These are phyloP conservation scores for Drosophila tropicalis DNA, from an alignment of 1,140 invertebrate genomes.

Conservation along the genomic window DNA sequence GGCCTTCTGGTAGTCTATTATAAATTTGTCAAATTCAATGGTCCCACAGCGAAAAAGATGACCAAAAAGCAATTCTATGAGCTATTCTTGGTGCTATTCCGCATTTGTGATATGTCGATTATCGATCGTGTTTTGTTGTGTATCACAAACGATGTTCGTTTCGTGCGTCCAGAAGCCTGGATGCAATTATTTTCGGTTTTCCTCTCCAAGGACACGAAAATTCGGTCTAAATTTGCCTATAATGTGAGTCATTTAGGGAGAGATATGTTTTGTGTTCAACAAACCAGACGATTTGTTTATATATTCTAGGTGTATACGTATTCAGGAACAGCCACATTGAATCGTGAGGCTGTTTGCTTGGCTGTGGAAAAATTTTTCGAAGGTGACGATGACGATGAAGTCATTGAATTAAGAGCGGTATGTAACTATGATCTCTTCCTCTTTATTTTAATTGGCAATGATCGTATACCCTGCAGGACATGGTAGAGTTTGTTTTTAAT, in stretches of 20 bases:
- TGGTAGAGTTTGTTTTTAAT: conserved; percentile 91
- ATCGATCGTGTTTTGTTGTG: conserved; percentile 71
- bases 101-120: conserved; percentile 66
- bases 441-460: not conserved
- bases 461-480: conserved; percentile 84
- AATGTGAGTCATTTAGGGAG: conserved; percentile 36
- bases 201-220: conserved; percentile 51
- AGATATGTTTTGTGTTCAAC: too few species aligned
- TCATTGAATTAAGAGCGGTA: conserved; percentile 70
- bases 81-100: conserved; percentile 68
- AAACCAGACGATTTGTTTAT: not conserved
- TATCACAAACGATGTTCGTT: conserved; percentile 65
- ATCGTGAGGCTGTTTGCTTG: conserved; percentile 66
- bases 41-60: conserved; percentile 58
- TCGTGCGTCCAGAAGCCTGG: conserved; percentile 65
- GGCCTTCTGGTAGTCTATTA: conserved; percentile 74
- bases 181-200: conserved; percentile 70
- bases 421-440: not conserved
- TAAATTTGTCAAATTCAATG: conserved; percentile 72
- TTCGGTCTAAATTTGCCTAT: conserved; percentile 65
- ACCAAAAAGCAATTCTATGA: conserved; percentile 68
- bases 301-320: conserved; percentile 64
- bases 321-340: conserved; percentile 43
- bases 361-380: conserved; percentile 71
- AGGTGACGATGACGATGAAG: conserved; percentile 74